Conservation (phyloP, 2,888 invertebrate genomes). For the Sisyra nigra region DNA sequence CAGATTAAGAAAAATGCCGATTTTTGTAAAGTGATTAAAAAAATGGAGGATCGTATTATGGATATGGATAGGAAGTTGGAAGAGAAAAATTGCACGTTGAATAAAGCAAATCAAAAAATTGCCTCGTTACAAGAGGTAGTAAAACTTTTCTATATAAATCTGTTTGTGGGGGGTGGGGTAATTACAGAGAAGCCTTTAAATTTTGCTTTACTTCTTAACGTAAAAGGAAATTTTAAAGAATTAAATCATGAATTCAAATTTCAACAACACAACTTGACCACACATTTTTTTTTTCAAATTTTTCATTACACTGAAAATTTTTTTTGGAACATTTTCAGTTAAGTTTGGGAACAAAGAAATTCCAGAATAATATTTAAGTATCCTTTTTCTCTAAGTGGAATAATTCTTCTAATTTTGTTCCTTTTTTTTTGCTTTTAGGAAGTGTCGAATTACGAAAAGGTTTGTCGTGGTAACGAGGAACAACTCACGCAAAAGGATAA, state of each 20-base stretch:
- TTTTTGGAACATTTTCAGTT: too few relatives aligned
- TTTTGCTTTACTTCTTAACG: too few relatives aligned
- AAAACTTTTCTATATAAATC: neutral
- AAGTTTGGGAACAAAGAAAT: too few relatives aligned
- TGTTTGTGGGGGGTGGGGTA: neutral
- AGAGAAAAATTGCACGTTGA: slow-evolving; percentile 2
- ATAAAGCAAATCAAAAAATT: slow-evolving; percentile 2
- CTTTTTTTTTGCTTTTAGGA: slow-evolving; percentile 3
- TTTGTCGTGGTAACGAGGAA: slow-evolving; percentile 10
- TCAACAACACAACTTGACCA: too few relatives aligned
- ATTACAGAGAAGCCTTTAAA: too few relatives aligned
- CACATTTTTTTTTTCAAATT: too few relatives aligned
- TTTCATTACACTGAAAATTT: too few relatives aligned
- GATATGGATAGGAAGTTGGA: slow-evolving; percentile 6
- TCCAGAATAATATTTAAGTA: too few relatives aligned
- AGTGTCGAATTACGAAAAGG: slow-evolving; percentile 1
- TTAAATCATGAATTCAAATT: too few relatives aligned
- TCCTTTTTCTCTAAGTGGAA: too few relatives aligned
- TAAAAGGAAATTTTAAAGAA: too few relatives aligned
- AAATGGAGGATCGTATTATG: slow-evolving; percentile 8
- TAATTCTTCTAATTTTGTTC: too few relatives aligned
- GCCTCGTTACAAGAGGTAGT: slow-evolving; percentile 1
- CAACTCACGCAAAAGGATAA: slow-evolving; percentile 15
- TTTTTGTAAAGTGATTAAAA: slow-evolving; percentile 4
- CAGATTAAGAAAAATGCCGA: slow-evolving; percentile 8